Evolutionary conservation across 2,797 vertebrate genomes (phyloP).

Genomic region (Columba guinea): DNA sequence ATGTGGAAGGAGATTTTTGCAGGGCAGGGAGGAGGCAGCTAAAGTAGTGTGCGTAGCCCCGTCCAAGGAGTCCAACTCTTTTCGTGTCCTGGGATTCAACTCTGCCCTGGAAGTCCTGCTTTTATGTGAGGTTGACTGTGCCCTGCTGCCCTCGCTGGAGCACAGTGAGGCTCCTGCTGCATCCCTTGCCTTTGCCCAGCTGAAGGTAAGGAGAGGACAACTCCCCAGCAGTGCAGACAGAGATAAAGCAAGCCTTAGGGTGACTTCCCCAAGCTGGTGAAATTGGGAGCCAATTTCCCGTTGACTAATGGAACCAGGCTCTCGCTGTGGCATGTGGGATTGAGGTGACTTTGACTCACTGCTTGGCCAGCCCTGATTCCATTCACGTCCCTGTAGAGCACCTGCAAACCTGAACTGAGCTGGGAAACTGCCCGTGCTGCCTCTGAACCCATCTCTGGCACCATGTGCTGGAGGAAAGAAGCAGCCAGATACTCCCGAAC

Average conservation of each 20-base stretch:
- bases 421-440: fast-evolving
- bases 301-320: conserved; percentile 49
- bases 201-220: conserved; percentile 16
- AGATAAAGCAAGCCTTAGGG: conserved; percentile 51
- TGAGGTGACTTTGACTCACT: conserved; percentile 59
- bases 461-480: fast-evolving
- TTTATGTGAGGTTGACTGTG: neutral
- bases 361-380: neutral
- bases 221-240: neutral
- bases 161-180: neutral
- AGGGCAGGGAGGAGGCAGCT: neutral
- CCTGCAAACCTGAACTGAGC: neutral
- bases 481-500: neutral
- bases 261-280: conserved; percentile 21
- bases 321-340: neutral
- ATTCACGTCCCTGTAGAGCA: neutral
- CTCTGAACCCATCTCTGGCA: neutral
- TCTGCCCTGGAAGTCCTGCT: neutral
- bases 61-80: neutral
- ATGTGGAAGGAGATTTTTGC: neutral
- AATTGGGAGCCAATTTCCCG: conserved; percentile 49
- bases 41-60: neutral
- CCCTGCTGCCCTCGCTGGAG: neutral
- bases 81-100: neutral
- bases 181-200: neutral